phyloP scores from a whole-genome alignment of 2,888 invertebrate species.

The Panopea generosa region DNA sequence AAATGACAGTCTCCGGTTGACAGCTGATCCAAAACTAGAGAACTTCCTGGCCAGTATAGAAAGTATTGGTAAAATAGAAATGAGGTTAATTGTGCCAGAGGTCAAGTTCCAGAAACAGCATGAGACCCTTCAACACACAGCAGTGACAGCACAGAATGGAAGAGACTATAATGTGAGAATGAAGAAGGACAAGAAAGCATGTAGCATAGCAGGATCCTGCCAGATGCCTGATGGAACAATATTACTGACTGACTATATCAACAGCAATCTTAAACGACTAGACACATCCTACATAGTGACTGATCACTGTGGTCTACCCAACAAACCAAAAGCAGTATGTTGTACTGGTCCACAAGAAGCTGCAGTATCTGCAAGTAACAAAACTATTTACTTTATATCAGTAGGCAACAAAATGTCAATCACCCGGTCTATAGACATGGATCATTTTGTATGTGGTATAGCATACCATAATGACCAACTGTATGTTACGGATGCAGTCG shows the following conservation, averaged over 20 bases:
- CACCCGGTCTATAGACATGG: too few species aligned
- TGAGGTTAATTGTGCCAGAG: too few species aligned
- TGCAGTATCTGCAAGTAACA: background rate
- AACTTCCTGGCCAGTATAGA: too few species aligned
- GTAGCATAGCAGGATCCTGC: conserved; percentile 12
- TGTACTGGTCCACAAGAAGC: conserved; percentile 1
- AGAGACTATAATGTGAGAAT: conserved; percentile 16
- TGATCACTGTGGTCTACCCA: conserved; percentile 7
- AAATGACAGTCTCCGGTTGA: too few species aligned
- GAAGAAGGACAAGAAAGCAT: background rate
- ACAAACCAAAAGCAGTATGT: too few species aligned
- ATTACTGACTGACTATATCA: conserved; percentile 4
- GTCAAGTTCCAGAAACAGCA: too few species aligned
- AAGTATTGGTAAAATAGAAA: too few species aligned
- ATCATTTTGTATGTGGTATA: conserved; percentile 9
- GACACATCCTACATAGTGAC: background rate
- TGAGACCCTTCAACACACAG: background rate
- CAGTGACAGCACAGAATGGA: background rate
- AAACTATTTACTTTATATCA: conserved; percentile 14
- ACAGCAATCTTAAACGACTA: conserved; percentile 19
- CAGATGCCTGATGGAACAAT: conserved; percentile 5
- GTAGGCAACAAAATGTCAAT: background rate
- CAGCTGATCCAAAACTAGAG: too few species aligned
- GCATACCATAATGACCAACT: conserved; percentile 4
- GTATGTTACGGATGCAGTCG: background rate